A percentile compares a stretch with the other conserved stretches of the same genome.
phyloP scores from a whole-genome alignment of 2,113 vertebrate species.

The Carassius gibelio region DNA sequence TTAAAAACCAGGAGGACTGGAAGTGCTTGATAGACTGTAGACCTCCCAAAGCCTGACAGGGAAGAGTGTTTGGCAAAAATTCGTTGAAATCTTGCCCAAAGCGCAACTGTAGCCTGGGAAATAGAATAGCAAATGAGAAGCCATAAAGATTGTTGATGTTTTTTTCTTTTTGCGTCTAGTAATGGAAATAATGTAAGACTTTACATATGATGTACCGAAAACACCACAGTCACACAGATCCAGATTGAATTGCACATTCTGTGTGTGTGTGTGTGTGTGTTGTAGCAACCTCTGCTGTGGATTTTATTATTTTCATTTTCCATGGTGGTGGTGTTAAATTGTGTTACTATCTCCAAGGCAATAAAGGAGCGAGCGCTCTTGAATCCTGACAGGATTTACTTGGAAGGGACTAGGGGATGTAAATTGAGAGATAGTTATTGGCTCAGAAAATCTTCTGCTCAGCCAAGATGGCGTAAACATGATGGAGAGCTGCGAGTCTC shows the following conservation, averaged over 20 bases:
- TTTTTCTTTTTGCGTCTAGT: neutral
- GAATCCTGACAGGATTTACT: conserved; percentile 47
- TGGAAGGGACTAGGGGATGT: conserved; percentile 25
- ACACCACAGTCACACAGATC: conserved; percentile 8
- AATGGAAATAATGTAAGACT: conserved; percentile 51
- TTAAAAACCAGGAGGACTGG: conserved; percentile 54
- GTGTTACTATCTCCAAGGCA: conserved; percentile 36
- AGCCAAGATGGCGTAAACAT: conserved; percentile 39
- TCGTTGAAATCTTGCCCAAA: conserved; percentile 35
- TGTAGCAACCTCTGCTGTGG: neutral
- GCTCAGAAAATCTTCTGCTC: conserved; percentile 30
- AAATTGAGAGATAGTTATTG: conserved; percentile 37
- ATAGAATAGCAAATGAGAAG: conserved; percentile 33
- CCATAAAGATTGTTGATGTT: neutral
- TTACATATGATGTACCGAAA: conserved; percentile 45
- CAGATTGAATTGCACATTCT: conserved; percentile 33
- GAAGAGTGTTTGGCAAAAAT: conserved; percentile 56
- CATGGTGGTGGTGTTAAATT: conserved; percentile 29
- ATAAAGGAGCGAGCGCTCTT: conserved; percentile 27
- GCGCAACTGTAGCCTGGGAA: conserved; percentile 38
- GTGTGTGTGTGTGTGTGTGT: conserved; percentile 15
- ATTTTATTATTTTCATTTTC: conserved; percentile 28
- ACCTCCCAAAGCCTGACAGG: conserved; percentile 57
- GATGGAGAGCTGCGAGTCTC: conserved; percentile 30
- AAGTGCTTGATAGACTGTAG: conserved; percentile 58